Evolutionary conservation across 2,797 vertebrate genomes (phyloP).

Genomic region (Notolabrus celidotus): DNA sequence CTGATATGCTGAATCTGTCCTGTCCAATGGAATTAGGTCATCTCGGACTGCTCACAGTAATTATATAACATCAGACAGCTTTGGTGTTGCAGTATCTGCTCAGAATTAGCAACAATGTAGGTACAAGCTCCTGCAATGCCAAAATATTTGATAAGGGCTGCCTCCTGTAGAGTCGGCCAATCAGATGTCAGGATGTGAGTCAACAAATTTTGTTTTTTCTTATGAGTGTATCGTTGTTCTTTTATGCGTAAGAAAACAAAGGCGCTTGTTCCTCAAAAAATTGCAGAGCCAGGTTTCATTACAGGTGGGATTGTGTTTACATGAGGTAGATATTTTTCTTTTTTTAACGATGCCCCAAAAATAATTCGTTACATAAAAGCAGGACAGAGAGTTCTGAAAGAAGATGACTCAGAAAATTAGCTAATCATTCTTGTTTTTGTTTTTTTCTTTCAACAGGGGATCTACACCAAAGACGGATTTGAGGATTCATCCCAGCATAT

Average conservation of each 20-base stretch:
- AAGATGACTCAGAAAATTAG: conserved; percentile 12
- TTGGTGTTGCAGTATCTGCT: conserved; percentile 64
- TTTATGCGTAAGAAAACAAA: background rate
- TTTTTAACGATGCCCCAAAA: conserved; percentile 12
- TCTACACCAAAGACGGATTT: conserved; percentile 1
- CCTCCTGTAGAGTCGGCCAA: background rate
- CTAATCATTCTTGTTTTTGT: conserved; percentile 40
- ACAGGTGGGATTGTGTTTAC: background rate
- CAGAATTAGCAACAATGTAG: conserved; percentile 63
- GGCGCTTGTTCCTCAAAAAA: background rate
- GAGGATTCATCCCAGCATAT: conserved; percentile 23
- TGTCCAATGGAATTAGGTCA: conserved; percentile 74
- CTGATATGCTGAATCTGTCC: conserved; percentile 57
- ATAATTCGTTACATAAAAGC: conserved; percentile 14
- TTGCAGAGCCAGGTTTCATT: background rate
- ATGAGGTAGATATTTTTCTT: background rate
- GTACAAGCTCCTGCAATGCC: conserved; percentile 35
- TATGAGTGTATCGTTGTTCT: background rate
- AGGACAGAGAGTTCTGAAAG: conserved; percentile 14
- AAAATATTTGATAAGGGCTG: conserved; percentile 25
- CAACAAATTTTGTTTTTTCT: background rate
- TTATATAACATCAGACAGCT: conserved; percentile 73
- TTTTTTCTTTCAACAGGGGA: conserved; percentile 38
- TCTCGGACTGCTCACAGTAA: conserved; percentile 65
- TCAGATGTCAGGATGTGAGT: conserved; percentile 1